Evolutionary conservation across 2,888 invertebrate genomes (phyloP).

Genomic region (Autographa gamma): DNA sequence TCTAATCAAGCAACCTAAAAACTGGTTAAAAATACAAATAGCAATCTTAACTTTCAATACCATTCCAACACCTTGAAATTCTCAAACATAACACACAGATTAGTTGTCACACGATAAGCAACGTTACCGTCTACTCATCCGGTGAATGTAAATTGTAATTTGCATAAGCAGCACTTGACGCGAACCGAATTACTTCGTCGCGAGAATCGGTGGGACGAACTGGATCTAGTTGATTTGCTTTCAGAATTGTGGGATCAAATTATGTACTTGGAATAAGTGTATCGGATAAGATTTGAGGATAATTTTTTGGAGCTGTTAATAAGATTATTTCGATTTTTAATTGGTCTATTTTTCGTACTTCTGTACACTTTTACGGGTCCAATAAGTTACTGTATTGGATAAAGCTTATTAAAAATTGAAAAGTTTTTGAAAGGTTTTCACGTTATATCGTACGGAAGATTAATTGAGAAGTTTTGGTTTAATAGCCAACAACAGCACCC

Average conservation of each 20-base stretch:
- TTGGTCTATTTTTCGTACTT: background rate
- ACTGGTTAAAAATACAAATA: background rate
- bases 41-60: background rate
- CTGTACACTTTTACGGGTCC: background rate
- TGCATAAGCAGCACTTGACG: slow-evolving; percentile 72
- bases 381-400: no score
- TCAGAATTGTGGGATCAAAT: slow-evolving; percentile 13
- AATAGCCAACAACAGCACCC: no score
- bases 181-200: slow-evolving; percentile 54
- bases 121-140: slow-evolving; percentile 45
- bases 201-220: slow-evolving; percentile 21
- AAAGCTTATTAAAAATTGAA: no score
- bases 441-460: no score
- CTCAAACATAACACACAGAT: slow-evolving; percentile 48
- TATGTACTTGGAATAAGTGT: background rate
- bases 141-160: slow-evolving; percentile 72
- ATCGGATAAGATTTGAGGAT: background rate
- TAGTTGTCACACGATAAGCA: slow-evolving; percentile 53
- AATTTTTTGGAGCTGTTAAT: background rate
- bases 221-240: slow-evolving; percentile 15
- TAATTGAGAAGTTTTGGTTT: no score
- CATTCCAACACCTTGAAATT: slow-evolving; percentile 20
- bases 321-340: background rate
- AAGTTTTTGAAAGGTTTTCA: no score
- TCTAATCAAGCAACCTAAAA: no score